phyloP scores from a whole-genome alignment of 2,113 vertebrate species.

The Eubucco bourcierii region DNA sequence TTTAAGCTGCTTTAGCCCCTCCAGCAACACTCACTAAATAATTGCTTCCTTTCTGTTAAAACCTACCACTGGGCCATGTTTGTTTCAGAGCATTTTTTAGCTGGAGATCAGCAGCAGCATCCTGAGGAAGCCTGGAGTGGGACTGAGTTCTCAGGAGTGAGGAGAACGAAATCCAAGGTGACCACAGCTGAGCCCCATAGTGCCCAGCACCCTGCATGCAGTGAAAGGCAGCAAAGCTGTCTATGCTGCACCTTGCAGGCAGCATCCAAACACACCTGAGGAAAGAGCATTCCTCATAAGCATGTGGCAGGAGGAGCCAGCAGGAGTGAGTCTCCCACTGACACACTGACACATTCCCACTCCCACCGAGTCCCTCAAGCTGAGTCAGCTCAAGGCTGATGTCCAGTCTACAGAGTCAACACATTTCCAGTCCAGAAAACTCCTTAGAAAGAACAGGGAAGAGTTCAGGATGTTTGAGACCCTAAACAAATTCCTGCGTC shows the following conservation, averaged over 20 bases:
- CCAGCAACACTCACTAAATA: conserved; percentile 35
- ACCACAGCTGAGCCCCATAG: neutral
- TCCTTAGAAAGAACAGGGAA: neutral
- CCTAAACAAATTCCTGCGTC: neutral
- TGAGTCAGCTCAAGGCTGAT: neutral
- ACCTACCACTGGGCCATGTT: neutral
- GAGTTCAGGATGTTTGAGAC: neutral
- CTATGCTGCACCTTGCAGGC: neutral
- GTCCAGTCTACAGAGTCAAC: neutral
- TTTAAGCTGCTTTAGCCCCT: conserved; percentile 9
- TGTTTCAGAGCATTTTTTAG: neutral
- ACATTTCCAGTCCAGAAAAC: neutral
- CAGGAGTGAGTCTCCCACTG: neutral
- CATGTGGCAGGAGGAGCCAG: neutral
- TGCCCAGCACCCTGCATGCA: neutral
- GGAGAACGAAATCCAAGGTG: neutral
- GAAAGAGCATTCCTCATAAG: neutral
- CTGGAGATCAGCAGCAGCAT: neutral
- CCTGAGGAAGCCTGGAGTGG: neutral
- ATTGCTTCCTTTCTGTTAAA: neutral
- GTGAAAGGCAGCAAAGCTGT: neutral
- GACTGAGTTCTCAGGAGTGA: neutral
- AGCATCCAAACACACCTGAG: neutral
- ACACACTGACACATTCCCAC: neutral
- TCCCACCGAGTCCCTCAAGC: neutral